Percentiles rank a stretch among this genome's conserved stretches.
Evolutionary conservation across 1,140 invertebrate species (phyloP).

Genomic region (Steinernema khuongi): DNA sequence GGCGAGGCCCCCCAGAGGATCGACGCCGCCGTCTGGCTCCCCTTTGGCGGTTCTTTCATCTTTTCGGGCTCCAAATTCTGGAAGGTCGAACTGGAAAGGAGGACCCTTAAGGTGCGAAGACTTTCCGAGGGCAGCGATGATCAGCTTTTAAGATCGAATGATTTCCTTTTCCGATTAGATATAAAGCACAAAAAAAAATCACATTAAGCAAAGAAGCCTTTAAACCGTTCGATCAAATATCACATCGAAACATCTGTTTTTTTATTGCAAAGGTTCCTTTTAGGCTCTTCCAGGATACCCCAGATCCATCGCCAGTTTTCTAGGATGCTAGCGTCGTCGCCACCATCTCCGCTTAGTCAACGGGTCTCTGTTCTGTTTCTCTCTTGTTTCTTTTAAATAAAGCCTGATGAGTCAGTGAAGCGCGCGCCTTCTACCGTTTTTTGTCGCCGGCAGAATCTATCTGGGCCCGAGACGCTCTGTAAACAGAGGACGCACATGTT

Average conservation of each 20-base stretch:
- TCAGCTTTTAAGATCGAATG: too few relatives aligned
- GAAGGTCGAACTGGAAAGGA: background rate
- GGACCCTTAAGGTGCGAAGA: background rate
- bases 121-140: background rate
- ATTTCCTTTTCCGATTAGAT: too few relatives aligned
- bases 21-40: background rate
- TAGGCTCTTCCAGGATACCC: too few relatives aligned
- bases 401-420: background rate
- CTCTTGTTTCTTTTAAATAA: background rate
- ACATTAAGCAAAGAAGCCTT: too few relatives aligned
- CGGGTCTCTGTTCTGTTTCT: background rate
- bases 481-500: background rate
- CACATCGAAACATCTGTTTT: too few relatives aligned
- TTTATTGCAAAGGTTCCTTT: too few relatives aligned
- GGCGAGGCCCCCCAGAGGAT: background rate
- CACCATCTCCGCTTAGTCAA: background rate
- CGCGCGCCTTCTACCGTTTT: too few relatives aligned
- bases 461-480: background rate
- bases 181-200: too few relatives aligned
- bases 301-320: background rate
- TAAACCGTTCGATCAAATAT: too few relatives aligned
- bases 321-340: background rate
- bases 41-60: background rate
- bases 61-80: background rate
- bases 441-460: too few relatives aligned